phyloP scores from a whole-genome alignment of 2,888 invertebrate species.

The Cheilosia pagana region DNA sequence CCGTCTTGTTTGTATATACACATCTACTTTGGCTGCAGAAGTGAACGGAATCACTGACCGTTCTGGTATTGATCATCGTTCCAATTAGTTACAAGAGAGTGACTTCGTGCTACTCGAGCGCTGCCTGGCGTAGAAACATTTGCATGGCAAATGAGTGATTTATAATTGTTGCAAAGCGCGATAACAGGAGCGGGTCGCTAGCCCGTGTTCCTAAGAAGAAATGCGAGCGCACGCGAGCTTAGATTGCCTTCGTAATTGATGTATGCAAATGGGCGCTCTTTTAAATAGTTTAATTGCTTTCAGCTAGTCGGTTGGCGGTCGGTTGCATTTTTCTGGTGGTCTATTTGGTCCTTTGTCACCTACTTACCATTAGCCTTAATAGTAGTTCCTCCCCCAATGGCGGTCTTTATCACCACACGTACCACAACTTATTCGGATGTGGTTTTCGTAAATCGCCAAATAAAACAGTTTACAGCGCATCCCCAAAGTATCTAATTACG shows the following conservation, averaged over 20 bases:
- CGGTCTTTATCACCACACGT: conserved; percentile 32
- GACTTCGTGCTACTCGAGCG: conserved; percentile 46
- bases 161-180: conserved; percentile 61
- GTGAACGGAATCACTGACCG: conserved; percentile 69
- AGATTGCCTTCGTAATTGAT: conserved; percentile 48
- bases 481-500: conserved; percentile 52
- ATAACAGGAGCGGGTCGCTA: conserved; percentile 42
- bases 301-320: background rate
- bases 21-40: background rate
- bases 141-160: conserved; percentile 72
- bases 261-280: conserved; percentile 42
- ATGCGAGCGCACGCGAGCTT: conserved; percentile 52
- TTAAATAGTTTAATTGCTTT: conserved; percentile 35
- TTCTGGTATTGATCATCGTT: conserved; percentile 74
- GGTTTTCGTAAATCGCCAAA: conserved; percentile 24
- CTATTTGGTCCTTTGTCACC: conserved; percentile 7
- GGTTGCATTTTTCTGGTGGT: background rate
- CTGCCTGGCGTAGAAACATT: conserved; percentile 30
- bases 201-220: conserved; percentile 24
- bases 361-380: background rate
- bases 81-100: conserved; percentile 72
- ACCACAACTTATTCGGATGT: conserved; percentile 11
- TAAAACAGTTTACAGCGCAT: conserved; percentile 50
- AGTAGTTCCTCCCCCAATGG: background rate
- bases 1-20: background rate